Percentiles rank a stretch among this genome's conserved stretches.
phyloP scores from a whole-genome alignment of 2,113 vertebrate species.

The Zosterops lateralis region DNA sequence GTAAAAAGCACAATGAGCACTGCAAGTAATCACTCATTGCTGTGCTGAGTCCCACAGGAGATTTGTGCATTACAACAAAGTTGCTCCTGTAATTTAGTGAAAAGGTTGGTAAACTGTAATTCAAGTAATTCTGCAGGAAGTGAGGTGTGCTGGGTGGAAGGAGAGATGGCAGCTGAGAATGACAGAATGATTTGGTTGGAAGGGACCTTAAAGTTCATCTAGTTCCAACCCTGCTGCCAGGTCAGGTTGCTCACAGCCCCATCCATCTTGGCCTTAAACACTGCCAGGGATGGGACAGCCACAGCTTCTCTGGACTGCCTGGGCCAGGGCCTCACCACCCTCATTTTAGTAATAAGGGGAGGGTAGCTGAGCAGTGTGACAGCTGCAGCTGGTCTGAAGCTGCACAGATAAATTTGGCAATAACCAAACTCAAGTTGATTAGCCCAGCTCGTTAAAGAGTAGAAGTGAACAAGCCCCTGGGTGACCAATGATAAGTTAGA shows the following conservation, averaged over 20 bases:
- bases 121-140: background rate
- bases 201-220: background rate
- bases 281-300: background rate
- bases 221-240: background rate
- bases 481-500: background rate
- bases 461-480: background rate
- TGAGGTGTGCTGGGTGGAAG: background rate
- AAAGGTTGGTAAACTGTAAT: background rate
- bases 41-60: background rate
- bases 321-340: background rate
- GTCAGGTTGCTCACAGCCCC: background rate
- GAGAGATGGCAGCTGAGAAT: background rate
- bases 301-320: background rate
- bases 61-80: background rate
- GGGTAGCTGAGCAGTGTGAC: background rate
- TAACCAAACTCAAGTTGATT: background rate
- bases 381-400: background rate
- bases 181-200: background rate
- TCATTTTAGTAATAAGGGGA: background rate
- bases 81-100: background rate
- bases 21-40: background rate
- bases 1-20: background rate
- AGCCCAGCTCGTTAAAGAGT: background rate
- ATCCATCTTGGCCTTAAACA: background rate
- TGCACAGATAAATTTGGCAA: background rate